phyloP scores from a whole-genome alignment of 1,140 invertebrate genomes.

The Whitmania pigra region DNA sequence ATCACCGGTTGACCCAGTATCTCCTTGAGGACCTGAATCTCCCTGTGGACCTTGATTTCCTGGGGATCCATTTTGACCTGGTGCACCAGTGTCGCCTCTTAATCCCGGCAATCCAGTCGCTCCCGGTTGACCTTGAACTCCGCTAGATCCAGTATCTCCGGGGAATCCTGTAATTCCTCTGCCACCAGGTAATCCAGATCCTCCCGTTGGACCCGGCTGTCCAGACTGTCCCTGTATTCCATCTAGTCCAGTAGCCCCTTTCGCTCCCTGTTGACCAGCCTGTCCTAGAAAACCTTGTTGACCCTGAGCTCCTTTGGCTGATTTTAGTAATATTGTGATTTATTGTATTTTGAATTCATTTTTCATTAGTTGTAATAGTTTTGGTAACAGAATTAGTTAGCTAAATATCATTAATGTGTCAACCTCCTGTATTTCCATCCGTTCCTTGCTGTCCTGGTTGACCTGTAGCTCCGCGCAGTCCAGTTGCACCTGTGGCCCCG shows the following conservation, averaged over 20 bases:
- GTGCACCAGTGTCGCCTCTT: constrained; percentile 4
- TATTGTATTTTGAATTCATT: no score
- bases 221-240: constrained; percentile 13
- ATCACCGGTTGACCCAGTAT: constrained; percentile 19
- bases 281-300: not conserved
- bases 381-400: no score
- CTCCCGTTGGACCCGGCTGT: constrained; percentile 6
- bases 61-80: constrained; percentile 12
- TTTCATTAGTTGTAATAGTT: no score
- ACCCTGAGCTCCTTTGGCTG: no score
- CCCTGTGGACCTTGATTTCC: constrained; percentile 21
- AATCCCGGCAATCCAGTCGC: constrained; percentile 6
- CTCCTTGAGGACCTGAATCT: constrained; percentile 3
- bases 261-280: constrained; percentile 5
- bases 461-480: not conserved
- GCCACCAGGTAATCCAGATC: not conserved
- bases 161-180: not conserved
- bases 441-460: not conserved
- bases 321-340: no score
- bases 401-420: no score
- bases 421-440: not conserved
- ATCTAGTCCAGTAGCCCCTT: not conserved
- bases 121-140: not conserved
- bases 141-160: not conserved
- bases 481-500: not conserved